Evolutionary conservation across 2,113 vertebrate species (phyloP), one percentile per base, ranked within the genome.

Genomic region (Chamaea fasciata): DNA sequence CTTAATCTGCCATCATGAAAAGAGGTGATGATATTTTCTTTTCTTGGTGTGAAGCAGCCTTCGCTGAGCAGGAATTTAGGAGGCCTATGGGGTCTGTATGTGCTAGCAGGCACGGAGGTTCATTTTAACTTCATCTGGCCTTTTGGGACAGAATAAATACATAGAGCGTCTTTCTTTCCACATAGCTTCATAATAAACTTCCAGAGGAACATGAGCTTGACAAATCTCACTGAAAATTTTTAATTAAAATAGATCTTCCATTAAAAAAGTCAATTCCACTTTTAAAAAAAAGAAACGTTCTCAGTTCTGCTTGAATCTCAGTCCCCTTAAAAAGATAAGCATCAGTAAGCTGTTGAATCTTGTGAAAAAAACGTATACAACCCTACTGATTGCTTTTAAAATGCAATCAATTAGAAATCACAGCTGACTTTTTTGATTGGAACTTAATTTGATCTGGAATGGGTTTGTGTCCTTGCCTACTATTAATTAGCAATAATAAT

Each of bases 101-200:
- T 94, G 91, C 91, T 75, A 82, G 80, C 73, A 94, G 87, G 89
- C 91, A 91, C n/a, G 94, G 59, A 87, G 81, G 74, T 89, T 96
- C 89, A 76, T 95, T 95, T 97, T 94, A 82, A 91, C 94, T 95
- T 94, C 60, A 87, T 80, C 53, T 65, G 44, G 44, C n/a, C 88
- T 69, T 89, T 81, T 84, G 92, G 80, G 80, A 89, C 44, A 67
- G 5, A 88, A 39, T 37, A 90, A 92, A 77, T 59, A 52, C 44
- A 60, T 26, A 71, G 60, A 90, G 49, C 22, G 81, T 90, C 64
- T 83, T 95, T 90, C 60, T 90, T 95, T 92, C 65, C 67, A 52
- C 64, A 69, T 49, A 92, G 30, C 52, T 78, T 89, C 62, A 59
- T 75, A 86, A 84, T 53, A 93, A 89, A 92, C 60, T 90, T 95